These are phyloP conservation scores for Odontophorus gujanensis DNA, from an alignment of 2,113 vertebrate species.

Conservation along the genomic window DNA sequence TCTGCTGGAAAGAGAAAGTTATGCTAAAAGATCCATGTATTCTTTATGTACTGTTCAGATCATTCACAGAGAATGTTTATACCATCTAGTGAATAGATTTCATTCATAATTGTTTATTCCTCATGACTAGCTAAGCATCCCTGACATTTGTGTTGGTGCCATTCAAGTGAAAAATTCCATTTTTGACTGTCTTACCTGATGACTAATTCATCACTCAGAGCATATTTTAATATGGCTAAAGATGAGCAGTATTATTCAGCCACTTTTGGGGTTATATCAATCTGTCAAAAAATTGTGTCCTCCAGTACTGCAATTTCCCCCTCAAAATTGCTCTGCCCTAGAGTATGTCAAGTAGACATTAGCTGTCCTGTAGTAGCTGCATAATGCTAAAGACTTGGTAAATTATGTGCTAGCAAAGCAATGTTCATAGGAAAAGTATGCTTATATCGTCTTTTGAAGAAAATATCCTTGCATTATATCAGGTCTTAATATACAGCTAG, in stretches of 20 bases:
- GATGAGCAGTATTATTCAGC: not conserved
- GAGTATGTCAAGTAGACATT: not conserved
- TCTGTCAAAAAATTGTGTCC: not conserved
- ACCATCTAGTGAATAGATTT: not conserved
- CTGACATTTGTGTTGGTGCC: not conserved
- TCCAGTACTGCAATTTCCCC: not conserved
- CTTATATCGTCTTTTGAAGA: not conserved
- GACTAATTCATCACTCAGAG: not conserved
- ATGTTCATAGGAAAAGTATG: not conserved
- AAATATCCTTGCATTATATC: not conserved
- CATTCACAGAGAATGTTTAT: not conserved
- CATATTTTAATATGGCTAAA: not conserved
- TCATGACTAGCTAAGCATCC: not conserved
- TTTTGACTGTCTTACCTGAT: not conserved
- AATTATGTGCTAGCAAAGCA: not conserved
- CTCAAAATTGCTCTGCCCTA: not conserved
- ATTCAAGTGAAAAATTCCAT: not conserved
- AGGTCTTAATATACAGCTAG: not conserved
- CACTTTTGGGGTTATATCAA: not conserved
- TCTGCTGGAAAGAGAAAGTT: not conserved
- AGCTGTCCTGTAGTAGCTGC: not conserved
- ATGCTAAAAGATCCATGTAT: not conserved
- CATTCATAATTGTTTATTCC: conserved; percentile 21
- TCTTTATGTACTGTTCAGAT: not conserved
- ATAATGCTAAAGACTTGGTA: not conserved